Percentiles rank a stretch among this genome's conserved stretches.
phyloP scores from a whole-genome alignment of 2,113 vertebrate genomes.

The Ageneiosus marmoratus region DNA sequence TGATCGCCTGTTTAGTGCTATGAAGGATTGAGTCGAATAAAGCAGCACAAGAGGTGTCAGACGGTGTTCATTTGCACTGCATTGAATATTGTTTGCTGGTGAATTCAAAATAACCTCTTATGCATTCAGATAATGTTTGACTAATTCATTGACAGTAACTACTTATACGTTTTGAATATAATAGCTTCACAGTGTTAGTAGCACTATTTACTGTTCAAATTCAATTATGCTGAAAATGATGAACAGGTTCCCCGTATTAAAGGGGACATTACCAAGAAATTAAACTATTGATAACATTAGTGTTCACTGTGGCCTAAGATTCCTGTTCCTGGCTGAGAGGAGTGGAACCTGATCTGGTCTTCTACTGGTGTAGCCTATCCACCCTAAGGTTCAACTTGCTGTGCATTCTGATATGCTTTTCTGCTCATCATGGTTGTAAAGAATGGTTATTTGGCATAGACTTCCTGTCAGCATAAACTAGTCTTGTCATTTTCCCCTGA shows the following conservation, averaged over 20 bases:
- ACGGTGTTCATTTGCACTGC: background rate
- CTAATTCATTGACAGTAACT: background rate
- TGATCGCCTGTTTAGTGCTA: slow-evolving; percentile 97
- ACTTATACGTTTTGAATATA: background rate
- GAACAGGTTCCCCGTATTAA: background rate
- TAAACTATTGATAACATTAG: background rate
- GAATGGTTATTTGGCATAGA: background rate
- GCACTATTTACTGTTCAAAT: background rate
- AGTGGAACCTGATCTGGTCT: background rate
- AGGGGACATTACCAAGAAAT: background rate
- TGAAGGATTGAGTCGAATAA: slow-evolving; percentile 87
- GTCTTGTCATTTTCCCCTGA: background rate
- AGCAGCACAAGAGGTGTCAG: slow-evolving; percentile 15
- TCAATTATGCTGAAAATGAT: background rate
- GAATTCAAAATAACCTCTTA: background rate
- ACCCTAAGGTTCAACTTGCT: background rate
- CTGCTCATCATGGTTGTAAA: background rate
- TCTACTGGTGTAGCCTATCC: background rate
- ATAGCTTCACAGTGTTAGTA: background rate
- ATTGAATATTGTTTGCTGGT: background rate
- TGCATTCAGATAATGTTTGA: background rate
- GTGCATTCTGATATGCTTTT: background rate
- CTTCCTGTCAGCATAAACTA: background rate
- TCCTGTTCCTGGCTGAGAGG: background rate
- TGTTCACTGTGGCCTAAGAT: background rate